These are phyloP conservation scores for Hartigia nigra DNA, from an alignment of 2,888 invertebrate species.

Conservation along the genomic window DNA sequence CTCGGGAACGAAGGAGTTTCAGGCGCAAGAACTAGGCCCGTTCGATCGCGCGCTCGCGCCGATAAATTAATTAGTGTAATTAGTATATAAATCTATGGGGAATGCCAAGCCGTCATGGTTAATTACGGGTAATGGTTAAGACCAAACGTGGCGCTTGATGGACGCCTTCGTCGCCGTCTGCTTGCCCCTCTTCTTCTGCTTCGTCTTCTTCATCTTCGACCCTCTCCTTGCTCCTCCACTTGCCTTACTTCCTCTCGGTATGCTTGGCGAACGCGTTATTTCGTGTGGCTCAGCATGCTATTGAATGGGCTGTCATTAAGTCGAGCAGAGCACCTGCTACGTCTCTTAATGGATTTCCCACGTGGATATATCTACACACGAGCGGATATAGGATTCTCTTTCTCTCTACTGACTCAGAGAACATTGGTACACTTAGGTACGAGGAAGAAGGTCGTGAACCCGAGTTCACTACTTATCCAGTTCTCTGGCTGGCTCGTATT, in stretches of 20 bases:
- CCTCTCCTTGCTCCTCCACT: not conserved
- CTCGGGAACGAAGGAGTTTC: not conserved
- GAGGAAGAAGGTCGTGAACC: not conserved
- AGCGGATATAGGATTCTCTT: not conserved
- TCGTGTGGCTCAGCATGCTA: not conserved
- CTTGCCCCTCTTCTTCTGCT: not conserved
- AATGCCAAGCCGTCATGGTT: constrained; percentile 43
- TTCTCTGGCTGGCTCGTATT: not conserved
- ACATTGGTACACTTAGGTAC: not conserved
- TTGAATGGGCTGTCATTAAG: constrained; percentile 12
- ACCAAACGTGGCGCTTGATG: constrained; percentile 30
- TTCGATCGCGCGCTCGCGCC: constrained; percentile 28
- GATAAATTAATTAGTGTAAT: constrained; percentile 51
- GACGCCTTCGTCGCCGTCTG: constrained; percentile 19
- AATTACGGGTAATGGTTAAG: constrained; percentile 41
- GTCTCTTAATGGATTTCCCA: constrained; percentile 15
- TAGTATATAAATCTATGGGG: constrained; percentile 47
- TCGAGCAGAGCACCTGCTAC: constrained; percentile 16
- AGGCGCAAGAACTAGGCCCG: constrained; percentile 23
- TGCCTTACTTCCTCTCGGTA: not conserved
- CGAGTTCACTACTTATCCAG: not conserved
- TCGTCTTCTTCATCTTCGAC: not conserved
- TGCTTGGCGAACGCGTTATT: not conserved
- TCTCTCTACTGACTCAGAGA: not conserved
- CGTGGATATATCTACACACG: constrained; percentile 3